phyloP scores from a whole-genome alignment of 2,888 invertebrate species.

The Parnassius orleans region DNA sequence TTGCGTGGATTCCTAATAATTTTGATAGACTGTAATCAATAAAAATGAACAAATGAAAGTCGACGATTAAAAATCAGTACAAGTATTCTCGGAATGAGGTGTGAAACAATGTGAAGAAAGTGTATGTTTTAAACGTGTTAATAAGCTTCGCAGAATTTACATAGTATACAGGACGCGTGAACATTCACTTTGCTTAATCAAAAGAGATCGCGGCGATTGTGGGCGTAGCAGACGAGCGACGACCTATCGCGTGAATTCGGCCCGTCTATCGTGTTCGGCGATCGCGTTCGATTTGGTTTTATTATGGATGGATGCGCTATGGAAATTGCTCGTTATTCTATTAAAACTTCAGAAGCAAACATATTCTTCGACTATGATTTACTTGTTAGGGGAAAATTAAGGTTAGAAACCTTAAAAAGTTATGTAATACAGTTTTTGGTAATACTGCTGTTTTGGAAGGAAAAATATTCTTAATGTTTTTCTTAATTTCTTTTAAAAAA shows the following conservation, averaged over 20 bases:
- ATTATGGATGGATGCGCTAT: constrained; percentile 8
- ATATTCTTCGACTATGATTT: neutral
- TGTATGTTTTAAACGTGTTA: too few species aligned
- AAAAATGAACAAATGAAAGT: too few species aligned
- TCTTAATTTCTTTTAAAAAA: too few species aligned
- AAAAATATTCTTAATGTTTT: too few species aligned
- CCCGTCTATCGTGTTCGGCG: neutral
- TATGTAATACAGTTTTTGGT: too few species aligned
- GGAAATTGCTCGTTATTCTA: constrained; percentile 7
- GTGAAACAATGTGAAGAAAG: too few species aligned
- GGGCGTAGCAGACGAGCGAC: constrained; percentile 6
- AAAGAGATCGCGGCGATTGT: neutral
- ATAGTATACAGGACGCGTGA: neutral
- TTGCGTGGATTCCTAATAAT: too few species aligned
- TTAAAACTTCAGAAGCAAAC: neutral
- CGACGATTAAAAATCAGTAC: too few species aligned
- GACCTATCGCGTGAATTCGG: constrained; percentile 13
- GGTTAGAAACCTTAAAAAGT: too few species aligned
- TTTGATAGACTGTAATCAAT: too few species aligned
- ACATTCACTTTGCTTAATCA: neutral
- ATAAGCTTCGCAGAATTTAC: neutral
- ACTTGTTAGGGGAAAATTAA: neutral
- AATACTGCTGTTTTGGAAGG: too few species aligned
- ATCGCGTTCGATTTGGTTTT: constrained; percentile 2
- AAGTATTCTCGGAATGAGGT: too few species aligned